Evolutionary conservation across 2,113 vertebrate species (phyloP), one percentile per base, ranked within the genome.

Genomic region (Marmota monax): DNA sequence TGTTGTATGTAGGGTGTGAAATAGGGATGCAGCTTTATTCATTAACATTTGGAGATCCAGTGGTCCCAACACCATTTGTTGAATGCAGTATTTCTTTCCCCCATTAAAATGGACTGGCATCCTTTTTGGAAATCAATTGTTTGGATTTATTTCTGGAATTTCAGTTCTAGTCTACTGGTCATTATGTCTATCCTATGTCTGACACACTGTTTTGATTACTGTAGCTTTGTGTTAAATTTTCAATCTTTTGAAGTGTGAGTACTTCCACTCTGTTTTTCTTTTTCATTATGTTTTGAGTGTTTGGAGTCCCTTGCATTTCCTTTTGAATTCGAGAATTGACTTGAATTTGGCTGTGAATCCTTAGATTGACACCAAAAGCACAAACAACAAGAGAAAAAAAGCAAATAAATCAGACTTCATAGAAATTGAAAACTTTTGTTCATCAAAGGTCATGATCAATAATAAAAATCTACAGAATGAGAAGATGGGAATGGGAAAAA

Each of bases 41-140:
- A 77, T 92, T 94, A 58, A 58, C 56, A 58, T 20, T 58, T 58
- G 56, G 56, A 58, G 56, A 58, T 58, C 53, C 32, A 45, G 23
- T 63, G 65, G 16, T 45, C n/a, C 39, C 63, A 37, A 65, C 2
- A 88, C 3, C 53, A 27, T 34, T 88, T 72, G n/a, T 65, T 77
- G 72, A 45, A 88, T 22, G 67, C 22, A 72, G 73, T 5, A 18
- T 67, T 56, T 84, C 7, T 67, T 56, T 84, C 7, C 18, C 34
- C 29, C 39, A 20, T 76, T 58, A 34, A 86, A 61, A 63, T 8
- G 34, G 51, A 12, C 72, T 84, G 16, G 13, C 56, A 84, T 91
- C 69, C n/a, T 94, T 72, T 42, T 96, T 25, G n/a, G 51, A 90
- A 94, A 70, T 87, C 76, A 82, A 53, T 53, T 53, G 56, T 58